phyloP scores from a whole-genome alignment of 2,888 invertebrate genomes.

The Dastarcus helophoroides region DNA sequence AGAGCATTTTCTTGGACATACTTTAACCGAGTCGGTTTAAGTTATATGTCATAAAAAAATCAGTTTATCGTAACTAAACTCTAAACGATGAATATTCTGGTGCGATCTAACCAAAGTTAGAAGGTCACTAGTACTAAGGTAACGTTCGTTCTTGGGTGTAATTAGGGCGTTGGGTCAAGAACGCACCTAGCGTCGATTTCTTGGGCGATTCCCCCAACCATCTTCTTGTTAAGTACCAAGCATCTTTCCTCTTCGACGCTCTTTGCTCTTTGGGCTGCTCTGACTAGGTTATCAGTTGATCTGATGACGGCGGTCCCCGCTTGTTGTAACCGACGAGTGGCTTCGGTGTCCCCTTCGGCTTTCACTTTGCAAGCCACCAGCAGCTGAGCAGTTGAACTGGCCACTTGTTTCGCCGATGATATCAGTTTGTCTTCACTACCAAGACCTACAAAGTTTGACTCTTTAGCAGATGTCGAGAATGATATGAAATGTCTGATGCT shows the following conservation, averaged over 20 bases:
- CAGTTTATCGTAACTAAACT: too few species aligned
- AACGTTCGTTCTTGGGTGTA: too few species aligned
- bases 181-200: conserved; percentile 74
- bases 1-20: too few species aligned
- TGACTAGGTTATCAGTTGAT: conserved; percentile 94
- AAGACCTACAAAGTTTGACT: conserved; percentile 36
- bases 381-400: conserved; percentile 93
- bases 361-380: conserved; percentile 98
- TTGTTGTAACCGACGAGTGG: conserved; percentile 79
- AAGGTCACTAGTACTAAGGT: too few species aligned
- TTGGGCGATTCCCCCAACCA: conserved; percentile 96
- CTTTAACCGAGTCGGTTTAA: too few species aligned
- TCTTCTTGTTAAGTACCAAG: conserved; percentile 77
- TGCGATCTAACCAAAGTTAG: too few species aligned
- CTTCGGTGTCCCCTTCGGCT: conserved; percentile 90
- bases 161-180: neutral
- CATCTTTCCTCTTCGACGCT: conserved; percentile 86
- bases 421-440: conserved; percentile 93
- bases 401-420: conserved; percentile 92
- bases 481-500: too few species aligned
- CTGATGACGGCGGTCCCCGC: conserved; percentile 96
- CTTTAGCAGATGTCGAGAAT: too few species aligned
- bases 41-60: too few species aligned
- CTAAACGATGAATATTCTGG: too few species aligned
- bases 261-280: conserved; percentile 87